Conservation (phyloP, 2,113 vertebrate species). For the Paracanthobrama guichenoti region DNA sequence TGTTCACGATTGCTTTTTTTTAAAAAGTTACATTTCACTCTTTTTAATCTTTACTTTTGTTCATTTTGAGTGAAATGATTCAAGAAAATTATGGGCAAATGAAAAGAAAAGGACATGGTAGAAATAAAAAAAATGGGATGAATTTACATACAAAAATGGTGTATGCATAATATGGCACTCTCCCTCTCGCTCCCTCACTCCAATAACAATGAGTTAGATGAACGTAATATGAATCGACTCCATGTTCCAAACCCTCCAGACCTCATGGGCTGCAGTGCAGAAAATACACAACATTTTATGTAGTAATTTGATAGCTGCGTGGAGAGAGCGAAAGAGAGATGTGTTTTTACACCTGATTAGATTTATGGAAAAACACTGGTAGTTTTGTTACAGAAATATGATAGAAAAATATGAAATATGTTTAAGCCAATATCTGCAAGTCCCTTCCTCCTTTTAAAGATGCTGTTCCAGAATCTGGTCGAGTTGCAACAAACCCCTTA, state of each 20-base stretch:
- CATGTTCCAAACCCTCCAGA: constrained; percentile 28
- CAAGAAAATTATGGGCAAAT: not conserved
- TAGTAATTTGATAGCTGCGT: constrained; percentile 43
- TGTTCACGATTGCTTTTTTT: not conserved
- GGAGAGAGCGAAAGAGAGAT: constrained; percentile 19
- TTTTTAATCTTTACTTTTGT: not conserved
- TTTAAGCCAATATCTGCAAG: constrained; percentile 30
- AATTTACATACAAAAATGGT: not conserved
- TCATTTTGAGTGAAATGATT: not conserved
- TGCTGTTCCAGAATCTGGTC: not conserved
- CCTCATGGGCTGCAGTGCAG: constrained; percentile 11
- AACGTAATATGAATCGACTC: constrained; percentile 28
- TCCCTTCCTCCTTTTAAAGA: constrained; percentile 18
- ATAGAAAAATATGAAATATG: constrained; percentile 28
- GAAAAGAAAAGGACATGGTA: not conserved
- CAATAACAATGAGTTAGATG: constrained; percentile 7
- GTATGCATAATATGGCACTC: not conserved
- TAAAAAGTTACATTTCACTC: not conserved
- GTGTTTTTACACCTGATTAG: constrained; percentile 57
- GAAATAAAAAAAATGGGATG: not conserved
- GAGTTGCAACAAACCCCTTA: constrained; percentile 5
- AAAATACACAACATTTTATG: constrained; percentile 21
- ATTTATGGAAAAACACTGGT: constrained; percentile 47
- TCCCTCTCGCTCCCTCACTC: constrained; percentile 12
- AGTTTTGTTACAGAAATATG: constrained; percentile 43